Evolutionary conservation across 2,888 invertebrate genomes (phyloP), one percentile per base, ranked within the genome.

Genomic region (Drosophila kanekoi): DNA sequence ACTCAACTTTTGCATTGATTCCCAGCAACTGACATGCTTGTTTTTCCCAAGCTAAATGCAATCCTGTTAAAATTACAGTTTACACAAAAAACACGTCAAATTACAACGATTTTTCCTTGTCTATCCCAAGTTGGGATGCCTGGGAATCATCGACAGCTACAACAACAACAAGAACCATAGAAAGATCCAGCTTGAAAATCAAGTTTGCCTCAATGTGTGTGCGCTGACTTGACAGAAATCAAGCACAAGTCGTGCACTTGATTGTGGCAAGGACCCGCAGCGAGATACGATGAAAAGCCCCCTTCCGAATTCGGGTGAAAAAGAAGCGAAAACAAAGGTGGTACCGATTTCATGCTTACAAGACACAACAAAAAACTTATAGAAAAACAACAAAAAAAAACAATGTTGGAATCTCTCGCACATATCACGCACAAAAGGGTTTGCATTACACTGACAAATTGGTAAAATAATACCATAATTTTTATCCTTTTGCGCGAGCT

Each of bases 381-480:
- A 16, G 45, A 53, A 37, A 37, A 6, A 38, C 45, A 52, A 67
- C 44, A 73, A 58, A 18, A 43, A 52, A 45, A 35, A 14, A 49
- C 49, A 49, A 49, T 20, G 59, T 57, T 40, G 35, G 18, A 72
- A 41, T 45, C 37, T 59, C 8, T 28, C n/a, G 45, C 62, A 62
- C 43, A 65, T 75, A 74, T 75, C 74, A 66, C 41, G 62, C 51
- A 76, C 62, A 82, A 86, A 57, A 69, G 87, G 67, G 44, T 54
- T 87, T 77, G 72, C 87, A 82, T 80, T 77, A 80, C 81, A 81
- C 87, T 83, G 87, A 84, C 83, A 84, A 84, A 84, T 84, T 84
- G 88, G 86, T 82, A 85, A 84, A 84, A 84, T 87, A 87, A 87
- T 85, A 87, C 86, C 77, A 81, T 85, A 84, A 84, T 84, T 87